Base-by-base conservation (phyloP, 2,888 invertebrate genomes). In the Euplagia quadripunctaria region DNA sequence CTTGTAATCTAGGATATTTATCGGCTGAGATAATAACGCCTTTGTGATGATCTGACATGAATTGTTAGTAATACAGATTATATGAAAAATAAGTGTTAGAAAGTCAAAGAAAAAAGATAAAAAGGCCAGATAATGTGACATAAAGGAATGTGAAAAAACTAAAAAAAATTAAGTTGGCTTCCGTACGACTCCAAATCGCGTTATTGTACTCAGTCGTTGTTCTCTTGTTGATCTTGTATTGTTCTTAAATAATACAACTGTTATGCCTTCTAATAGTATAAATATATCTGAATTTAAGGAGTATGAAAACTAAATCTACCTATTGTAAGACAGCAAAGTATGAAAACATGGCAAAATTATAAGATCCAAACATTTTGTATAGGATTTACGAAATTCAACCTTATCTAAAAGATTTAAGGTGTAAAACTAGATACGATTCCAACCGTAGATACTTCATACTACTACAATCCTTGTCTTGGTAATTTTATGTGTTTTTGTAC, bases 151-250 rank as follows among this genome's bases (percentile, higher is more conserved):
- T 61, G 14, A 20, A 20, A 11, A 61, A 14, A 14, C 43, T 61
- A 3, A 31, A 49, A 20, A 20, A n/a, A 12, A n/a, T 14, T 41
- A 41, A 14, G n/a, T 14, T 68, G 75, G 6, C 61, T 68, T 64
- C 20, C 42, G 51, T 65, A 74, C 43, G 69, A 43, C 46, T 58
- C 9, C 71, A 75, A 64, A 70, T 79, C 71, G 71, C 68, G 82
- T 79, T 77, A 78, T 86, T 84, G 75, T 69, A 58, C 68, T 65
- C 82, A 79, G 79, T 76, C 78, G 78, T 80, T 86, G 88, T 87
- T 88, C 85, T 82, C 90, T 88, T 90, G 93, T 94, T 94, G 90
- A 92, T 89, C 83, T 87, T 90, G 86, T 90, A 90, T 87, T 91
- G 89, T 92, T 92, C 89, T 84, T 80, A 90, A 87, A 82, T 88